phyloP scores from a whole-genome alignment of 2,113 vertebrate species.

The Platichthys flesus region DNA sequence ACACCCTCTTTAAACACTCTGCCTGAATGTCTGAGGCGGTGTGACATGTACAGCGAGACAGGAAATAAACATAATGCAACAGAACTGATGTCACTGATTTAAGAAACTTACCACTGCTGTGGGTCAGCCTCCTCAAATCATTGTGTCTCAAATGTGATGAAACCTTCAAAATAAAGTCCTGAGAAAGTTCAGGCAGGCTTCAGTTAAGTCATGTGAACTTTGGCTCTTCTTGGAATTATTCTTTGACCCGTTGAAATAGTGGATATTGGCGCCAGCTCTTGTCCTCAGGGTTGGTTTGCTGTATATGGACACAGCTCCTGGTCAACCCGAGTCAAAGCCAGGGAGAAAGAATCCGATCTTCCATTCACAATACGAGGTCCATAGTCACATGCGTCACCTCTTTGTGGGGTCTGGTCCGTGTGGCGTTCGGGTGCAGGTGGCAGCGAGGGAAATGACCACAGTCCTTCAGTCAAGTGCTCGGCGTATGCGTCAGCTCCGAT shows the following conservation, averaged over 20 bases:
- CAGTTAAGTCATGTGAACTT: constrained; percentile 2
- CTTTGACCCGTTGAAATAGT: not conserved
- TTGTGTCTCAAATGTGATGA: not conserved
- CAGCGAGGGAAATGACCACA: constrained; percentile 41
- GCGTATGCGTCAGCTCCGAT: constrained; percentile 38
- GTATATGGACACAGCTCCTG: not conserved
- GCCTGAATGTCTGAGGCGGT: not conserved
- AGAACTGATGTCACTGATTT: not conserved
- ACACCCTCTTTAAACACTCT: too few species aligned
- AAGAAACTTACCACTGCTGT: constrained; percentile 39
- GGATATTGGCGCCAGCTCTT: not conserved
- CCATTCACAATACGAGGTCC: constrained; percentile 3
- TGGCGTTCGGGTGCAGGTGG: constrained; percentile 22
- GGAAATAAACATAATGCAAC: not conserved
- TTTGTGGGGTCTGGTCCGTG: constrained; percentile 1
- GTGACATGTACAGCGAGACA: too few species aligned
- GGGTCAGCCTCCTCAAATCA: constrained; percentile 20
- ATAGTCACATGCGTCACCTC: not conserved
- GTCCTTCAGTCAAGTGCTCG: constrained; percentile 10
- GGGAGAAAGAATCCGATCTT: not conserved
- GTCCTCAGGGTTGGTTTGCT: not conserved
- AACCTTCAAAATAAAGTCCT: not conserved
- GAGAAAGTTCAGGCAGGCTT: constrained; percentile 2
- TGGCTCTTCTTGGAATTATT: constrained; percentile 4
- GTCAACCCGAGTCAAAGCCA: not conserved